Evolutionary conservation across 2,797 vertebrate genomes (phyloP), one percentile per base, ranked within the genome.

Genomic region (Dicrostonyx torquatus): DNA sequence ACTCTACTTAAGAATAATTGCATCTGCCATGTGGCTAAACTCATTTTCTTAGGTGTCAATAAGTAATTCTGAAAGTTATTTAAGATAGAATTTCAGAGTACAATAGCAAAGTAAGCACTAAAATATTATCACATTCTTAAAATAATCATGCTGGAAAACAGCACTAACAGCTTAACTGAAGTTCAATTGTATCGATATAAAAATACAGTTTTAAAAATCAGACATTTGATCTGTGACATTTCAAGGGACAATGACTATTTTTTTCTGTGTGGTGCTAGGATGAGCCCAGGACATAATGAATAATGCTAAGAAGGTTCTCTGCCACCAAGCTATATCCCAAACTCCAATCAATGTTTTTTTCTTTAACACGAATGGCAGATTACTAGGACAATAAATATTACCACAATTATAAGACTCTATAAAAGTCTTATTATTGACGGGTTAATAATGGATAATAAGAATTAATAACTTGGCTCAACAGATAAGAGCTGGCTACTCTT

Each of bases 51-150:
- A 70, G 22, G 31, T 77, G 60, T 70, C 72, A 87, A 60, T 89
- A 94, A 91, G 4, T 90, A n/a, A 31, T 90, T 93, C n/a, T 94
- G 85, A 94, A 92, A 94, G 24, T 91, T 91, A 93, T 70, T 93
- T 95, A 95, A 89, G 29, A 86, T 6, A 95, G 85, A 95, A 82
- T 79, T 88, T 95, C 55, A 95, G 73, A 90, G 1, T 45, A 82
- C 3, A 89, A 64, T 3, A 90, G 40, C 85, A 76, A 95, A 96
- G 53, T 82, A 55, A 95, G 55, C 77, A 84, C 45, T 90, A 82
- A 88, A 87, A 60, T 68, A 94, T 50, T 78, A 9, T 14, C 48
- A 79, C 43, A 88, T 88, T 72, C 82, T 91, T 91, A 88, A 90
- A 89, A 73, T 64, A 93, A 91, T 76, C 43, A 70, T 89, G 53